Conservation (phyloP, 2,888 invertebrate species). For the Flabesymbios commensalis region DNA sequence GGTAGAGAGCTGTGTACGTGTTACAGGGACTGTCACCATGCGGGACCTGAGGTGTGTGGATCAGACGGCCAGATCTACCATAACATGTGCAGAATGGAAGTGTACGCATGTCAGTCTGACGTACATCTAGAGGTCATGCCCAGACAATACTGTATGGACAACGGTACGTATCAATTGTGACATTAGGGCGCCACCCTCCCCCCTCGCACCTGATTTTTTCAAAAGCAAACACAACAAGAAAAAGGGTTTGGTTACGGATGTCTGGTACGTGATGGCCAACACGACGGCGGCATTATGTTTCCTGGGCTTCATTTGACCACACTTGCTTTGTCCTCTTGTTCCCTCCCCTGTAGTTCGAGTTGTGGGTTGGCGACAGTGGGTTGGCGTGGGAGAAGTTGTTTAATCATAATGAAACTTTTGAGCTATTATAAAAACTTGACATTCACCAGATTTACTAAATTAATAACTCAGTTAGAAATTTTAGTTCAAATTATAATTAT, state of each 20-base stretch:
- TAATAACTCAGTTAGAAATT: no score
- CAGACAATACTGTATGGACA: constrained; percentile 11
- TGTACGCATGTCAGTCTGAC: constrained; percentile 17
- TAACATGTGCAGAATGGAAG: constrained; percentile 22
- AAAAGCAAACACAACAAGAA: neutral
- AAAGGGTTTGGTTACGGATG: neutral
- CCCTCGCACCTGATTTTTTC: neutral
- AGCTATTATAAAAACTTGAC: no score
- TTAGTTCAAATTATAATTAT: no score
- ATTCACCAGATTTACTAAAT: no score
- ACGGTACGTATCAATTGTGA: neutral
- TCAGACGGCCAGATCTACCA: constrained; percentile 27
- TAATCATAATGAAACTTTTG: no score
- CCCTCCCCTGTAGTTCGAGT: no score
- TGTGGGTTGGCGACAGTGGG: no score
- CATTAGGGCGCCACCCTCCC: neutral
- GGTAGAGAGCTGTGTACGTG: constrained; percentile 15
- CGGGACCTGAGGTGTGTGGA: constrained; percentile 12
- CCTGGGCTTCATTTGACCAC: no score
- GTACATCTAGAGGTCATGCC: constrained; percentile 10
- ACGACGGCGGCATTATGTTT: no score
- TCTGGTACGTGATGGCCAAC: neutral
- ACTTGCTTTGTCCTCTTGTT: no score
- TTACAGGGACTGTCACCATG: constrained; percentile 15
- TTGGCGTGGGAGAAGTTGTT: no score